These are phyloP conservation scores for Pituophis catenifer DNA, from an alignment of 2,113 vertebrate genomes.

Conservation along the genomic window DNA sequence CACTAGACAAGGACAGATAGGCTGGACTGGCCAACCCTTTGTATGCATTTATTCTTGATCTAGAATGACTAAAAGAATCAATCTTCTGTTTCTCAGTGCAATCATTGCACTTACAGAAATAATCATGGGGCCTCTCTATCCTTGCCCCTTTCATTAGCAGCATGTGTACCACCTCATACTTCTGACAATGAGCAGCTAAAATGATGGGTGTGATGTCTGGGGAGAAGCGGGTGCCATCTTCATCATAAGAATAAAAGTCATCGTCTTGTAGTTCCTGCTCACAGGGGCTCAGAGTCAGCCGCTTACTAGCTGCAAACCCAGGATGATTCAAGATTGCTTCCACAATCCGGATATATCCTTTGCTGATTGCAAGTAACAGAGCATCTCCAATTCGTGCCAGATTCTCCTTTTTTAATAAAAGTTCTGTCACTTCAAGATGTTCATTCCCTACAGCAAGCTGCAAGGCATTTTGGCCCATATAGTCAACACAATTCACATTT, in stretches of 20 bases:
- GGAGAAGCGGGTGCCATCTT: conserved; percentile 88
- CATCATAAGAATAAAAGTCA: conserved; percentile 89
- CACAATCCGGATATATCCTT: conserved; percentile 88
- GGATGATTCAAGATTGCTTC: conserved; percentile 85
- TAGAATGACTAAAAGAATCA: conserved; percentile 85
- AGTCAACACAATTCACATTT: conserved; percentile 83
- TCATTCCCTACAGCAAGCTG: conserved; percentile 85
- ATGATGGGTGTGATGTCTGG: conserved; percentile 87
- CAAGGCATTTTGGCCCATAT: conserved; percentile 83
- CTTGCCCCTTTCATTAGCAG: conserved; percentile 81
- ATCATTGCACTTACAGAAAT: conserved; percentile 85
- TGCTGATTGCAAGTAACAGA: conserved; percentile 86
- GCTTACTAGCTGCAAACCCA: conserved; percentile 77
- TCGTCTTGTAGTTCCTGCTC: conserved; percentile 83
- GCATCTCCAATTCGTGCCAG: conserved; percentile 86
- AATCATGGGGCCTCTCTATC: conserved; percentile 86
- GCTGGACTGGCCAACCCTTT: conserved; percentile 85
- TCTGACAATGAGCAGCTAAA: conserved; percentile 87
- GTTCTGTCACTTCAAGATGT: conserved; percentile 83
- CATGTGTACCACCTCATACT: conserved; percentile 89
- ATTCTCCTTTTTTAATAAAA: conserved; percentile 82
- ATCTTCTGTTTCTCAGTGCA: conserved; percentile 81
- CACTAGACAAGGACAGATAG: conserved; percentile 84
- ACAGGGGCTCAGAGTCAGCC: conserved; percentile 82
- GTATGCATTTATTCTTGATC: conserved; percentile 87